Percentiles rank a stretch among this genome's conserved stretches.
Evolutionary conservation across 1,140 invertebrate genomes (phyloP).

Genomic region (Epicauta chinensis): DNA sequence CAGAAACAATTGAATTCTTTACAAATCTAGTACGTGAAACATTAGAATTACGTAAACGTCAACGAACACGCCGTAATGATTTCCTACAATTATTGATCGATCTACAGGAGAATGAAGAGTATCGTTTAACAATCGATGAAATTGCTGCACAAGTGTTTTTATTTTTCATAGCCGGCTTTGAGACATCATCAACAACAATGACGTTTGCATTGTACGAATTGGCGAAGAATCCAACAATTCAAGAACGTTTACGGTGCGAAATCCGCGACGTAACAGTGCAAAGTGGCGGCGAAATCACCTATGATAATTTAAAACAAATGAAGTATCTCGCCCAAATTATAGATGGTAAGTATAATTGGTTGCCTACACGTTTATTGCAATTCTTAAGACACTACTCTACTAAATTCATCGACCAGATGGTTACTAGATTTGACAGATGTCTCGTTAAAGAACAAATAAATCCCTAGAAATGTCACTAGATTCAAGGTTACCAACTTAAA

Average conservation of each 20-base stretch:
- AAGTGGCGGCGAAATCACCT: constrained; percentile 46
- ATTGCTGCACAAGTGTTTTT: constrained; percentile 10
- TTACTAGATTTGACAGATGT: too few relatives aligned
- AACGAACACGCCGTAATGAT: not conserved
- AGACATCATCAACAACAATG: constrained; percentile 44
- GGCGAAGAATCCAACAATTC: constrained; percentile 43
- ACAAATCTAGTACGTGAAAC: too few relatives aligned
- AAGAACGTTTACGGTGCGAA: constrained; percentile 43
- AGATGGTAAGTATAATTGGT: constrained; percentile 38
- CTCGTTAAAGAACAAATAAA: too few relatives aligned
- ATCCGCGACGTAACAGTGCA: constrained; percentile 42
- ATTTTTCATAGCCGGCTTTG: constrained; percentile 45
- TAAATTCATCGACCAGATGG: too few relatives aligned
- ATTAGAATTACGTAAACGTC: too few relatives aligned
- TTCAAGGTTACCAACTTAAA: too few relatives aligned
- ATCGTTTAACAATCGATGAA: not conserved
- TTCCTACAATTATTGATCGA: constrained; percentile 22
- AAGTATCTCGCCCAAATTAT: constrained; percentile 30
- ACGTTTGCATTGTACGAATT: constrained; percentile 46
- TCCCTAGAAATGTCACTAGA: too few relatives aligned
- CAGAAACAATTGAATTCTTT: too few relatives aligned
- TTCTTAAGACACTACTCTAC: too few relatives aligned
- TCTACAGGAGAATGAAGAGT: not conserved
- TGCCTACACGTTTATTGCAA: too few relatives aligned
- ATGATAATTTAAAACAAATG: constrained; percentile 50